These are phyloP conservation scores for Varanus komodoensis DNA, from an alignment of 2,113 vertebrate species.

Conservation along the genomic window DNA sequence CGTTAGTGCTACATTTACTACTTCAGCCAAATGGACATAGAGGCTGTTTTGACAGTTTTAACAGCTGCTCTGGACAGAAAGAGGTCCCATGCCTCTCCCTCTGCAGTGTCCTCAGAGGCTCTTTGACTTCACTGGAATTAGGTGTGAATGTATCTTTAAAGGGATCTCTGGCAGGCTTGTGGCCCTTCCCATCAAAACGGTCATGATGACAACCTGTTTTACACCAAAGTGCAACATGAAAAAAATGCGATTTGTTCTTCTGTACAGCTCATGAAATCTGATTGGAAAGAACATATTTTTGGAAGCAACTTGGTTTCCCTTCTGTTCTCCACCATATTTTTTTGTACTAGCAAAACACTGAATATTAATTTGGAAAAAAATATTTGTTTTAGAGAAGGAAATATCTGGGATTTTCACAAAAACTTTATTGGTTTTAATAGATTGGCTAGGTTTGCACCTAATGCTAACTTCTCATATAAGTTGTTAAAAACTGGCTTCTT, in stretches of 20 bases:
- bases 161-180: background rate
- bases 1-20: constrained; percentile 64
- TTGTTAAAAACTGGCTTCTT: too few relatives aligned
- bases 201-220: constrained; percentile 27
- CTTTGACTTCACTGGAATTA: constrained; percentile 53
- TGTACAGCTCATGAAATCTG: constrained; percentile 33
- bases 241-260: constrained; percentile 24
- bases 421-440: background rate
- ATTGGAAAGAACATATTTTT: constrained; percentile 36
- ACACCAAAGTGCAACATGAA: constrained; percentile 27
- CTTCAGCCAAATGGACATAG: constrained; percentile 65
- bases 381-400: background rate
- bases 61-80: constrained; percentile 55
- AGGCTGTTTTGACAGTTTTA: constrained; percentile 55
- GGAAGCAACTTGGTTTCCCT: constrained; percentile 15
- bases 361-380: background rate
- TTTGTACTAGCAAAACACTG: background rate
- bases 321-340: background rate
- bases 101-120: constrained; percentile 26
- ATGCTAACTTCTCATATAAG: too few relatives aligned
- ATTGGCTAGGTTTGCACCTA: background rate
- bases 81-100: constrained; percentile 44
- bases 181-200: constrained; percentile 46
- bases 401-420: background rate
- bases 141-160: constrained; percentile 33